Evolutionary conservation across 2,113 vertebrate genomes (phyloP).

Genomic region (Calidris pygmaea): DNA sequence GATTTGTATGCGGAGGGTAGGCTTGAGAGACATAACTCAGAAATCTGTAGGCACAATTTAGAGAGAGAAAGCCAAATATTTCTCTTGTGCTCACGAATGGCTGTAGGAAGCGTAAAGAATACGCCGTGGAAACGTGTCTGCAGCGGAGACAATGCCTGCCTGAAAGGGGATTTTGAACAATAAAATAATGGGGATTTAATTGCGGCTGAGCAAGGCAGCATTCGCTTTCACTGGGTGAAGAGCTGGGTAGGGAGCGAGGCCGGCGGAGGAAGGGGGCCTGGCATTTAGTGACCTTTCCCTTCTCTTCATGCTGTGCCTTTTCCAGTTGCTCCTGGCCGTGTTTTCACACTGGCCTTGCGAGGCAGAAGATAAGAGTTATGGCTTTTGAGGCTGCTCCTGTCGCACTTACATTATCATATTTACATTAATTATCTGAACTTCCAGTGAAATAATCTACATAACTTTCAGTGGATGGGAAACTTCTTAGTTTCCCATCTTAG

Average conservation of each 20-base stretch:
- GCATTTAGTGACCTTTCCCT: neutral
- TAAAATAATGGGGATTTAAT: neutral
- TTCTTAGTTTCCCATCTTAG: neutral
- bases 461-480: neutral
- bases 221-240: neutral
- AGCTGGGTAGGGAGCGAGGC: neutral
- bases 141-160: neutral
- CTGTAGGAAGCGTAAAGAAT: slow-evolving; percentile 32
- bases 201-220: neutral
- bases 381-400: neutral
- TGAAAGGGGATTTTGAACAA: neutral
- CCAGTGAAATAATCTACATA: neutral
- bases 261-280: neutral
- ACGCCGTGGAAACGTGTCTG: neutral
- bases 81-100: neutral
- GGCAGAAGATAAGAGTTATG: neutral
- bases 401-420: neutral
- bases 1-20: neutral
- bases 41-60: neutral
- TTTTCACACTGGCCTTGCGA: neutral
- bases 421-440: neutral
- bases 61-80: slow-evolving; percentile 46
- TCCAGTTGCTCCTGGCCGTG: neutral
- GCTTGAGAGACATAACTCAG: neutral
- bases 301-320: neutral